Evolutionary conservation across 2,797 vertebrate species (phyloP), one percentile per base, ranked within the genome.

Genomic region (Hyperoplus lanceolatus): DNA sequence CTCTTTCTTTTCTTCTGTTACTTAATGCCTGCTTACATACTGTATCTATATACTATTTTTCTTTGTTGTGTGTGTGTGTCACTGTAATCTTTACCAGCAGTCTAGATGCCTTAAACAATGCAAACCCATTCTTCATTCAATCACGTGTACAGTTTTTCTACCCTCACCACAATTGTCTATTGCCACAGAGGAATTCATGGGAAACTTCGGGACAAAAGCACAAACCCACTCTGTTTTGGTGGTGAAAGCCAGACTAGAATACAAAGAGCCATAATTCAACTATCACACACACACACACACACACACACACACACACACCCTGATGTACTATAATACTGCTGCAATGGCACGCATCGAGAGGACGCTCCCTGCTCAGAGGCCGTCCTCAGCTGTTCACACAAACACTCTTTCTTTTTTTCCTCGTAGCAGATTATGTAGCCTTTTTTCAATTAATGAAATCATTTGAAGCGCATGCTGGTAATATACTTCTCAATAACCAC

Each of bases 51-150:
- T 87, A 90, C 96, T 96, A 92, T 77, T 90, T 95, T 92, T 81
- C 89, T 90, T 82, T 89, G 89, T 90, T 95, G 92, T 81, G 89
- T 90, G 80, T 89, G 90, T 93, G 95, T 96, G 96, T 96, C 97
- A 96, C 96, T 95, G 97, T 96, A 97, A 97, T 97, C 96, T 97
- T 97, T 97, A 98, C 97, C 97, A 98, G 97, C 97, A 98, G 97
- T 97, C 97, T 97, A 97, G 97, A 98, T 98, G 97, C 97, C 97
- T 98, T 98, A 98, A 29, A 98, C 97, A 97, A 98, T 98, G 97
- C 97, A 98, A 97, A 93, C 95, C 96, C 97, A 98, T 97, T 93
- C 96, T 95, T 95, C 96, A 97, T 97, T 97, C 92, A 92, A 91
- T 96, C 97, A 97, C 95, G 92, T 97, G 97, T 97, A 98, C 96